Evolutionary conservation across 1,140 invertebrate genomes (phyloP), one percentile per base, ranked within the genome.

Genomic region (Drosophila sproati): DNA sequence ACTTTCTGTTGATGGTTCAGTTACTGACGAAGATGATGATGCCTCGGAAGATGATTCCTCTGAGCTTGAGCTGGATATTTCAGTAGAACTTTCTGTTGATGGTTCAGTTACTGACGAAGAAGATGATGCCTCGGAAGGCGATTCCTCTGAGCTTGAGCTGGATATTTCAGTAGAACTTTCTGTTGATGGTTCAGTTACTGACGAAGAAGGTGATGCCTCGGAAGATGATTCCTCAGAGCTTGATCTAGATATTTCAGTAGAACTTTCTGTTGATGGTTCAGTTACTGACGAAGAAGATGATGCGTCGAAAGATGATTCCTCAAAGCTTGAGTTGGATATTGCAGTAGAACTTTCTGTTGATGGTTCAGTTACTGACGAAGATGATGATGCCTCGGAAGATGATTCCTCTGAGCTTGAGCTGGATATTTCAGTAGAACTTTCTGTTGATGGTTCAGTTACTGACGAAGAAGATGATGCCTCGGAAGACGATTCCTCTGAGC

Each of bases 131-230:
- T 31, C 51, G 3, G 62, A 64, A 8, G 37, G 0, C 2, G 37
- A 39, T 8, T 3, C 37, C 3, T 39, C 6, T 10, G 37, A 61
- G 3, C 35, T 72, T 7, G 54, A 63, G 28, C 29, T 63, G 0
- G 3, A 45, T 0, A 4, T 31, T 6, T 59, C 52, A 31, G 67
- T 71, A 3, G 51, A 45, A 1, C 7, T 31, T 3, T 64, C 52
- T 12, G 67, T 71, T 2, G 57, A 69, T 39, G 37, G 10, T 2
- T 43, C 10, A 43, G 39, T 52, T 35, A 60, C 4, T 37, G 51
- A 45, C 28, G 56, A 34, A 5, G 52, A 43, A 4, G 61, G 54
- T 20, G 50, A 20, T 29, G 10, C 35, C 2, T 52, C 56, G 5
- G 35, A 56, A 7, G 39, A n/a, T 1, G 52, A 37, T 32, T 12